Conservation (phyloP, 2,113 vertebrate species). For the Eulacestoma nigropectus region DNA sequence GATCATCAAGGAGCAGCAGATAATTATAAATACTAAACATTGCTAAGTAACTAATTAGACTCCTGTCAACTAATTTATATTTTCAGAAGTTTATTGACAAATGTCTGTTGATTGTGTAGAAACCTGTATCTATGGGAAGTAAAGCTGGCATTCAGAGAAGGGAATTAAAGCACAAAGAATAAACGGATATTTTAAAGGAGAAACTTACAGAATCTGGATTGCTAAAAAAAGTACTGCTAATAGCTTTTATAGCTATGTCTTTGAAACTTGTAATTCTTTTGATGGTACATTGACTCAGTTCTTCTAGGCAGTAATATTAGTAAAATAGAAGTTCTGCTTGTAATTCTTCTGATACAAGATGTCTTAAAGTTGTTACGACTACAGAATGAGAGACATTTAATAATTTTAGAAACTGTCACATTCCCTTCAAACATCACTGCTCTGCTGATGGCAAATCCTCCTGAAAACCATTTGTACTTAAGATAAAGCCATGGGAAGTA, state of each 20-base stretch:
- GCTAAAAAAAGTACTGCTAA: background rate
- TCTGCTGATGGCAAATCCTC: background rate
- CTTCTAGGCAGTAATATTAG: background rate
- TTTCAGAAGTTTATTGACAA: slow-evolving; percentile 30
- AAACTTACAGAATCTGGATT: background rate
- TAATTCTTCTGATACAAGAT: background rate
- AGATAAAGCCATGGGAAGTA: background rate
- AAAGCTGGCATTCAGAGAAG: background rate
- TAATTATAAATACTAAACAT: slow-evolving; percentile 27
- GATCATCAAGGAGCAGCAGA: background rate
- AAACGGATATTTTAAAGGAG: background rate
- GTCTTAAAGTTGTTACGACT: background rate
- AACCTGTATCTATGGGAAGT: background rate
- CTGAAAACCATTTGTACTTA: background rate
- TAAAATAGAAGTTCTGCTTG: background rate
- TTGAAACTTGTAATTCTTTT: background rate
- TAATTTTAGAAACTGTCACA: background rate
- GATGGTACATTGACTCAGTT: background rate
- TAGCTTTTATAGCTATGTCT: background rate
- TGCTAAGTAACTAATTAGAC: background rate
- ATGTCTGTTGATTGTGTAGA: slow-evolving; percentile 26
- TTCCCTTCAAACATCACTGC: background rate
- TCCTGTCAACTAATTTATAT: background rate
- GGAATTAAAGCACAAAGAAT: background rate
- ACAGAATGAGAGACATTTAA: background rate